Evolutionary conservation across 2,888 invertebrate species (phyloP).

Genomic region (Diloba caeruleocephala): DNA sequence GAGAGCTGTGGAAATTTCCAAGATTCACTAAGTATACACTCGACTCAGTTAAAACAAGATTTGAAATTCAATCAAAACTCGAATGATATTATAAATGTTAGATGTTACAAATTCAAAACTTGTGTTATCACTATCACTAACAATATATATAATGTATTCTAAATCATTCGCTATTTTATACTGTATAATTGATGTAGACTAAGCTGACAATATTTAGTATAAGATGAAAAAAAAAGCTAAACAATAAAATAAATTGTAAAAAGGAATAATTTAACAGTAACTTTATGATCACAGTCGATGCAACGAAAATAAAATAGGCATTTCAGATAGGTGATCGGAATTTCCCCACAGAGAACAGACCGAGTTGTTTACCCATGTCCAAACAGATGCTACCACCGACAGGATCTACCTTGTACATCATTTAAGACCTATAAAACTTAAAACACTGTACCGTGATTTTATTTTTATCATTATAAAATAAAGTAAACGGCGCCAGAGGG

Average conservation of each 20-base stretch:
- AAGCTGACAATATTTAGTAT: background rate
- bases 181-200: background rate
- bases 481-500: too few relatives aligned
- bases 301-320: too few relatives aligned
- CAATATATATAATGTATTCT: background rate
- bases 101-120: constrained; percentile 15
- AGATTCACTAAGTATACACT: constrained; percentile 31
- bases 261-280: too few relatives aligned
- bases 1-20: constrained; percentile 22
- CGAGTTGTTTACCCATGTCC: too few relatives aligned
- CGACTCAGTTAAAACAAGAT: constrained; percentile 34
- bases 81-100: too few relatives aligned
- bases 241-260: background rate
- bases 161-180: background rate
- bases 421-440: too few relatives aligned
- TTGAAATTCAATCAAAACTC: constrained; percentile 38
- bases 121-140: background rate
- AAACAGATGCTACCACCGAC: too few relatives aligned
- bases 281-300: background rate
- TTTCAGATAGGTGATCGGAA: too few relatives aligned
- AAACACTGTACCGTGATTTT: too few relatives aligned
- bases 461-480: too few relatives aligned
- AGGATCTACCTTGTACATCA: too few relatives aligned
- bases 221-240: background rate
- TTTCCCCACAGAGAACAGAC: background rate